Base-by-base conservation (phyloP, 35 echinoderm and acorn worm genomes). In the Apostichopus parvimensis region DNA sequence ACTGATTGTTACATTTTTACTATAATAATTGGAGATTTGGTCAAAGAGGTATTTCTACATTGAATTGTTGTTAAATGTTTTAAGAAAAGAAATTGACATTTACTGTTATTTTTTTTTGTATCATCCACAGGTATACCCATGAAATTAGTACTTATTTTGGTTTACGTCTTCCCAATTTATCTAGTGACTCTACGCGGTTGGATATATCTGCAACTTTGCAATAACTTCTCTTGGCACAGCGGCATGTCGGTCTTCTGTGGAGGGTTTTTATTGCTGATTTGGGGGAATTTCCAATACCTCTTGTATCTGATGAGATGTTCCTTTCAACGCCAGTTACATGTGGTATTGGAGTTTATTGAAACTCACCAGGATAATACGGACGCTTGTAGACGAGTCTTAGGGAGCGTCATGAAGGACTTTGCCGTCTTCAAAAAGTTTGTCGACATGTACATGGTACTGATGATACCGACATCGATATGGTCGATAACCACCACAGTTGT, bases 201-300 rank as follows among this genome's bases (percentile, higher is more conserved):
- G 86, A 88, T 88, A 28, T 88, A 88, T 14, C 14, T n/a, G 24
- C 26, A 25, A 3, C 86, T 88, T 53, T 88, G 86, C 60, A 14
- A 6, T 9, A 54, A 64, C 17, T 88, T 88, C 45, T 88, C 86
- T 4, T 88, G 57, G 57, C 86, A 88, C 34, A 88, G 86, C 52
- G 86, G 86, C 10, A 11, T 88, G 23, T 88, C 86, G 13, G 86
- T 88, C 21, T 88, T 88, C 61, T 88, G 62, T 21, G 86, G 86
- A 62, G 86, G 86, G 20, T 34, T 45, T 1, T 28, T 88, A 1
- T 9, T 73, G 61, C 15, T 88, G 9, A 88, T 88, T 61, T 88
- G 86, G 86, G 86, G 86, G 1, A 26, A 73, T 88, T 88, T 88
- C 61, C 86, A 88, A 68, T 88, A 88, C 62, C 60, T 88, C 8